These are phyloP conservation scores for Ophioninae sp. DNA, from an alignment of 2,888 invertebrate species.

Conservation along the genomic window DNA sequence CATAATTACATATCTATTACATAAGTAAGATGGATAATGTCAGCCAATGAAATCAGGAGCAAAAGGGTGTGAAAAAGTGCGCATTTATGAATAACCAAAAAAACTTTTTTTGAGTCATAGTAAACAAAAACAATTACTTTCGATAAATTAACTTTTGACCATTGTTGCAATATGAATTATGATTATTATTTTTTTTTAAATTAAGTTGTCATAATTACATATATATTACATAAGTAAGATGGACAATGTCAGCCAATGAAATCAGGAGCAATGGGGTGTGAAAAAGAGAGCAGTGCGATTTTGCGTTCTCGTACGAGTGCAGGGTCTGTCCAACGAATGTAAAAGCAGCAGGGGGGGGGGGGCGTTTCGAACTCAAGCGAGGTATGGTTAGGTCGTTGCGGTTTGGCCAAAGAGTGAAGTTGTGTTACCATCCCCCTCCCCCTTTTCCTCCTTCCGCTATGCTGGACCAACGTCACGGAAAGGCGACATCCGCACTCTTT, in stretches of 20 bases:
- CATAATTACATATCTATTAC: neutral
- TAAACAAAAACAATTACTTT: slow-evolving; percentile 7
- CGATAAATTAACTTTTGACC: no score
- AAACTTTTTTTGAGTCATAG: slow-evolving; percentile 33
- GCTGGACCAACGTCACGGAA: slow-evolving; percentile 13
- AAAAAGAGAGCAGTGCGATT: neutral
- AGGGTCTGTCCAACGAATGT: neutral
- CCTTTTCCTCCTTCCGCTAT: neutral
- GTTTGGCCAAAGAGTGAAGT: slow-evolving; percentile 59
- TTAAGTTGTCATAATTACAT: neutral
- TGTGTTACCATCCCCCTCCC: neutral
- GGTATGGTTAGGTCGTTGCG: slow-evolving; percentile 52
- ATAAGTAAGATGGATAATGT: neutral
- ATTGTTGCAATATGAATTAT: no score
- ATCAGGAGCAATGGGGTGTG: neutral
- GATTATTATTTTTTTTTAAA: no score
- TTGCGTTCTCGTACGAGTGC: neutral
- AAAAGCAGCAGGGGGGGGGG: neutral
- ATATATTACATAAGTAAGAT: neutral
- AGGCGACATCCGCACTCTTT: neutral
- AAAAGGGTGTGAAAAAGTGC: no score
- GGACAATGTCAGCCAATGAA: neutral
- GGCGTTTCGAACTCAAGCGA: slow-evolving; percentile 14
- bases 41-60: no score
- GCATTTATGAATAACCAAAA: slow-evolving; percentile 39